phyloP scores from a whole-genome alignment of 2,797 vertebrate genomes.

The Pyrocephalus nanus region DNA sequence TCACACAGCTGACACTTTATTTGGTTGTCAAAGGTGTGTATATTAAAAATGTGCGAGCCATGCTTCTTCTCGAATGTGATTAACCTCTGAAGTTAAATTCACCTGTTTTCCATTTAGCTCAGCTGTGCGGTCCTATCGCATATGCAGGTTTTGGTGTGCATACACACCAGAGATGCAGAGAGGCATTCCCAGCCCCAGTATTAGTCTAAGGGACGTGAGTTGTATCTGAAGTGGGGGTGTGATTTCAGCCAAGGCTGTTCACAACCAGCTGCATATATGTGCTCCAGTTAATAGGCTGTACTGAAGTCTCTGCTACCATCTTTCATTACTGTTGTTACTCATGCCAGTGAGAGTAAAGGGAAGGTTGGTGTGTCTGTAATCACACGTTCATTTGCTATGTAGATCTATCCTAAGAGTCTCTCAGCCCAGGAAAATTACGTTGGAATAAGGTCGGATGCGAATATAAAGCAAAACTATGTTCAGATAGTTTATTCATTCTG shows the following conservation, averaged over 20 bases:
- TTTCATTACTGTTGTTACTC: constrained; percentile 62
- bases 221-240: not conserved
- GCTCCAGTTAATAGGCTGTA: not conserved
- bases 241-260: constrained; percentile 11
- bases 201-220: not conserved
- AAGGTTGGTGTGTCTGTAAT: constrained; percentile 30
- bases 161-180: not conserved
- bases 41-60: not conserved
- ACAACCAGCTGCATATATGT: not conserved
- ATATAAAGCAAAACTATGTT: constrained; percentile 23
- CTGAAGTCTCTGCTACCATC: constrained; percentile 18
- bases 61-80: not conserved
- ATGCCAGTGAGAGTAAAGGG: constrained; percentile 46
- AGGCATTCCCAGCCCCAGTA: not conserved
- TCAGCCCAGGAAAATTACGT: not conserved
- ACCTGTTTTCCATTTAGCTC: constrained; percentile 12
- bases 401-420: constrained; percentile 47
- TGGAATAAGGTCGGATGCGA: not conserved
- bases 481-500: constrained; percentile 11
- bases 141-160: not conserved
- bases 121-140: not conserved
- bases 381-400: constrained; percentile 43
- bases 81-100: constrained; percentile 41
- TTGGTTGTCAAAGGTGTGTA: constrained; percentile 34
- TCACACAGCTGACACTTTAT: constrained; percentile 15